Conservation (phyloP, 2,113 vertebrate genomes). For the Leptosomus discolor region DNA sequence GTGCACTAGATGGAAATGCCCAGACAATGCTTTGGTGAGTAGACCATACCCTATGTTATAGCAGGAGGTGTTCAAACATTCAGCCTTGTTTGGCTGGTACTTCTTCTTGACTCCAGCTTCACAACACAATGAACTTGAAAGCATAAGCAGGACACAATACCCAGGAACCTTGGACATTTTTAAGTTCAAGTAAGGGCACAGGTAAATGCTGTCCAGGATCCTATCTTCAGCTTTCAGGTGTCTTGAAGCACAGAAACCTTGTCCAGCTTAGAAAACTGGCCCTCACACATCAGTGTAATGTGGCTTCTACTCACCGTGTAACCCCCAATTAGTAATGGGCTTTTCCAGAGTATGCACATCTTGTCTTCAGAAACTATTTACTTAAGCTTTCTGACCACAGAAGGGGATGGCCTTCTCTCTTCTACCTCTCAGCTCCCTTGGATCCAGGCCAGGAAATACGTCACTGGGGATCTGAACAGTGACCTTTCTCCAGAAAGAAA, state of each 20-base stretch:
- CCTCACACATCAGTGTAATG: background rate
- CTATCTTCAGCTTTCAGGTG: background rate
- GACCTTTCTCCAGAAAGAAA: background rate
- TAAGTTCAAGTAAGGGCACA: background rate
- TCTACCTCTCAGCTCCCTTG: background rate
- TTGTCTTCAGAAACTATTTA: background rate
- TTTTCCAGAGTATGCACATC: background rate
- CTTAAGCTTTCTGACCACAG: background rate
- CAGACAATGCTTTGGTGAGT: background rate
- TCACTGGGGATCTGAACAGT: background rate
- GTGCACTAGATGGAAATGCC: background rate
- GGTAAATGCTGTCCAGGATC: background rate
- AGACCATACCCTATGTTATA: background rate
- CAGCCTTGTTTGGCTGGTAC: background rate
- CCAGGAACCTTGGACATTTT: background rate
- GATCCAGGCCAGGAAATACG: background rate
- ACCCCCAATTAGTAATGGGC: fast-evolving
- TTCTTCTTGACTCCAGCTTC: background rate
- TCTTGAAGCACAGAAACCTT: background rate
- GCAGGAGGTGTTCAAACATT: background rate
- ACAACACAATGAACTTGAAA: background rate
- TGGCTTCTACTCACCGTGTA: background rate
- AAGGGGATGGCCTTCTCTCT: background rate
- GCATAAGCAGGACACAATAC: background rate
- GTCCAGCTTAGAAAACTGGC: background rate